These are phyloP conservation scores for Paraplagusia blochii DNA, from an alignment of 2,113 vertebrate genomes.

Conservation along the genomic window DNA sequence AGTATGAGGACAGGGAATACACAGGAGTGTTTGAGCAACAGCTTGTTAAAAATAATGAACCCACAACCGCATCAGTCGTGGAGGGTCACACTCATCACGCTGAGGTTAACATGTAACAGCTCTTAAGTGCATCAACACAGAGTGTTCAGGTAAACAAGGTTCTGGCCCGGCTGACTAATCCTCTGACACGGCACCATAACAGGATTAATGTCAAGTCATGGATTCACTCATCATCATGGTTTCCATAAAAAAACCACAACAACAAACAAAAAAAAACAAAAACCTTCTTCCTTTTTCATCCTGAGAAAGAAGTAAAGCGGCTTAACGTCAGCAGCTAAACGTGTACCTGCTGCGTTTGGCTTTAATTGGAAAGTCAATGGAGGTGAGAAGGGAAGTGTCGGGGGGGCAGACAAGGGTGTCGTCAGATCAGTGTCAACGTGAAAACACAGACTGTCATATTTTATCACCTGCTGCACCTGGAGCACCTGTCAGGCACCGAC, in stretches of 20 bases:
- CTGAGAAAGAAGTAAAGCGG: conserved; percentile 58
- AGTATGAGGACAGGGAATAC: not conserved
- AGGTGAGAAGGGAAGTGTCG: conserved; percentile 41
- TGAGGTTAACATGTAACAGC: conserved; percentile 6
- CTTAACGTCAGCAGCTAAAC: conserved; percentile 52
- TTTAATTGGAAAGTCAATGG: conserved; percentile 55
- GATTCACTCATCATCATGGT: conserved; percentile 60
- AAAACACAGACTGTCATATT: conserved; percentile 11
- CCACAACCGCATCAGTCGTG: conserved; percentile 13
- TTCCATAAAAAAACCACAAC: conserved; percentile 44
- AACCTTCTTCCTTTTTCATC: not conserved
- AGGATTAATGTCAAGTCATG: conserved; percentile 61
- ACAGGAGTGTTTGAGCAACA: not conserved
- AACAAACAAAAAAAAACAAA: not conserved
- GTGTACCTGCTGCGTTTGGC: conserved; percentile 48
- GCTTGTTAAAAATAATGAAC: conserved; percentile 25
- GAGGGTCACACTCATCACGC: not conserved
- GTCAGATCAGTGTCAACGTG: conserved; percentile 39
- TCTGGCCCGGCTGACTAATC: conserved; percentile 48
- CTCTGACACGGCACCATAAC: conserved; percentile 41
- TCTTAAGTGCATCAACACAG: conserved; percentile 14
- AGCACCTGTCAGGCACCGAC: conserved; percentile 55
- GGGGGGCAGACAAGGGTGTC: conserved; percentile 18
- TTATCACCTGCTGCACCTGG: conserved; percentile 37
- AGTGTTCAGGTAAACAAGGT: conserved; percentile 55